phyloP scores from a whole-genome alignment of 2,797 vertebrate genomes.

The Distichodus sexfasciatus region DNA sequence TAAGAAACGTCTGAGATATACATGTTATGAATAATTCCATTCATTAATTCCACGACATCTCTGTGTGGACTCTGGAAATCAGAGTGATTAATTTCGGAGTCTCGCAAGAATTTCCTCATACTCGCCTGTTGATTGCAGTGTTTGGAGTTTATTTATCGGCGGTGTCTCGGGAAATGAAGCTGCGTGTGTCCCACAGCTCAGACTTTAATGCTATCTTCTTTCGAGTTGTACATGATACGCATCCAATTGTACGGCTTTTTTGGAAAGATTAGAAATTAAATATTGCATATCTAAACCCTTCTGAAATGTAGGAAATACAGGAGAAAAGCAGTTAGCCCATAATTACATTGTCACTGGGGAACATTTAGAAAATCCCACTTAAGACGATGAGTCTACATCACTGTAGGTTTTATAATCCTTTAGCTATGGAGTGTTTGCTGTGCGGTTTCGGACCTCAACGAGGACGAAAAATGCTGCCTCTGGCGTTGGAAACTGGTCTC shows the following conservation, averaged over 20 bases:
- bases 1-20: slow-evolving; percentile 75
- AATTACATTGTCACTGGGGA: neutral
- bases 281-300: too few relatives aligned
- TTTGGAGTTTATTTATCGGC: slow-evolving; percentile 77
- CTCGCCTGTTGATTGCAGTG: slow-evolving; percentile 79
- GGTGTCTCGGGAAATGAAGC: slow-evolving; percentile 61
- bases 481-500: slow-evolving; percentile 61
- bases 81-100: slow-evolving; percentile 80
- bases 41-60: slow-evolving; percentile 80
- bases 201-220: slow-evolving; percentile 63
- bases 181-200: slow-evolving; percentile 54
- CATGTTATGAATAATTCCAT: slow-evolving; percentile 82
- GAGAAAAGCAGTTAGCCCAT: too few relatives aligned
- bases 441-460: slow-evolving; percentile 51
- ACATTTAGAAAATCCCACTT: neutral
- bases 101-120: slow-evolving; percentile 77
- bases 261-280: too few relatives aligned
- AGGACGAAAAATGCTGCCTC: slow-evolving; percentile 61
- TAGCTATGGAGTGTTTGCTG: slow-evolving; percentile 50
- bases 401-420: neutral
- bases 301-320: too few relatives aligned
- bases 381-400: neutral
- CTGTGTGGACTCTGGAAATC: slow-evolving; percentile 72
- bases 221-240: neutral
- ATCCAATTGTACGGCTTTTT: too few relatives aligned